phyloP scores from a whole-genome alignment of 2,113 vertebrate species.

The Pedionomus torquatus region DNA sequence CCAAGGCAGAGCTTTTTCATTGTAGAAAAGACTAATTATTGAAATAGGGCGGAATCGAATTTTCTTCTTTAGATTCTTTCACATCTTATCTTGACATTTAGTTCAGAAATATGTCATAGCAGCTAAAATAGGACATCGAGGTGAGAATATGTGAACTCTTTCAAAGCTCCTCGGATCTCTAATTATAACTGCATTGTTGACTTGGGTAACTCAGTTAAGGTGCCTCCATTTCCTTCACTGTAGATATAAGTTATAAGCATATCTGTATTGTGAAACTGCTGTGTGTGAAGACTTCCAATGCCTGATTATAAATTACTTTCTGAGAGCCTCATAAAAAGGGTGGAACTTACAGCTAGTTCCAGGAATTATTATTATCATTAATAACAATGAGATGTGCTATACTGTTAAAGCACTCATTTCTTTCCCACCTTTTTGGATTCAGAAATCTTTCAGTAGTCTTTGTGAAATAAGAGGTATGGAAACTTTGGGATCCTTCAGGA shows the following conservation, averaged over 20 bases:
- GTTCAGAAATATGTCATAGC: neutral
- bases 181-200: constrained; percentile 20
- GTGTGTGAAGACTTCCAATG: neutral
- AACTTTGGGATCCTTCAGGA: neutral
- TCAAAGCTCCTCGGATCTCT: neutral
- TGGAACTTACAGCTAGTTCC: neutral
- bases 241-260: neutral
- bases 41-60: neutral
- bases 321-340: constrained; percentile 2
- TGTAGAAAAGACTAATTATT: neutral
- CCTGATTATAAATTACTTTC: constrained; percentile 22
- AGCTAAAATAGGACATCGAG: neutral
- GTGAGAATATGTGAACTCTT: neutral
- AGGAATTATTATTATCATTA: constrained; percentile 32
- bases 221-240: neutral
- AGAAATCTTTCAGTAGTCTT: neutral
- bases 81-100: constrained; percentile 13
- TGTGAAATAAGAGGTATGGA: neutral
- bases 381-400: neutral
- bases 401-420: neutral
- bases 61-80: neutral
- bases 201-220: neutral
- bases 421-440: neutral
- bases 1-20: neutral
- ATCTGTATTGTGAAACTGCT: neutral